Evolutionary conservation across 2,888 invertebrate genomes (phyloP), one percentile per base, ranked within the genome.

Genomic region (Lithophane semibrunnea): DNA sequence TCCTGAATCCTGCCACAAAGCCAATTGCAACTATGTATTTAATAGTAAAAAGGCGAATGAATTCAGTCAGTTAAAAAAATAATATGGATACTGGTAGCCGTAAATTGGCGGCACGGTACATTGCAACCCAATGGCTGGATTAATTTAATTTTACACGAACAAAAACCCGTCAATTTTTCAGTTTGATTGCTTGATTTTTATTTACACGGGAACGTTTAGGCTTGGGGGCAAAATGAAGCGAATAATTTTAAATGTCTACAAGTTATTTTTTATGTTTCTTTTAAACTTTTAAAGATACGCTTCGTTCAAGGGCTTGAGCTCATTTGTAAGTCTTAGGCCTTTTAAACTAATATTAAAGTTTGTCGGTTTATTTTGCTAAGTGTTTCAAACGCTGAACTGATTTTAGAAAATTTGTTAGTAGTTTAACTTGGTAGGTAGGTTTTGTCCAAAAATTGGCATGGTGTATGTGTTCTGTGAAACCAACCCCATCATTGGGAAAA

Each of bases 71-170:
- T 60, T 58, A 75, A 82, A 64, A 64, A 82, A 82, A 77, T 37
- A 83, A 79, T 82, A 82, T 82, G 82, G 73, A 73, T 66, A 75
- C 66, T 72, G 77, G 77, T 70, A 73, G 56, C 78, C 66, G 79
- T 84, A 80, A 84, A 87, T 88, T 87, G 81, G 37, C 74, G 52
- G 16, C 72, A 78, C 79, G 87, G 74, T 78, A 82, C 82, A 84
- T 87, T 84, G 78, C 71, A 66, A 24, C 80, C 83, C 83, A 83
- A 75, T 80, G 82, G 72, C 72, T 84, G 88, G 84, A 82, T 85
- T 83, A 77, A 88, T 87, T 88, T 87, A 77, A 85, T 85, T 85
- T 85, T 79, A 76, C 52, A 68, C 79, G 79, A 79, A 84, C 78
- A 82, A 83, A 82, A 79, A 76, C 24, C 66, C 73, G 60, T 58